Percentiles rank a stretch among this genome's conserved stretches.
These are phyloP conservation scores for Eulimnadia texana DNA, from an alignment of 1,140 invertebrate genomes.

Conservation along the genomic window DNA sequence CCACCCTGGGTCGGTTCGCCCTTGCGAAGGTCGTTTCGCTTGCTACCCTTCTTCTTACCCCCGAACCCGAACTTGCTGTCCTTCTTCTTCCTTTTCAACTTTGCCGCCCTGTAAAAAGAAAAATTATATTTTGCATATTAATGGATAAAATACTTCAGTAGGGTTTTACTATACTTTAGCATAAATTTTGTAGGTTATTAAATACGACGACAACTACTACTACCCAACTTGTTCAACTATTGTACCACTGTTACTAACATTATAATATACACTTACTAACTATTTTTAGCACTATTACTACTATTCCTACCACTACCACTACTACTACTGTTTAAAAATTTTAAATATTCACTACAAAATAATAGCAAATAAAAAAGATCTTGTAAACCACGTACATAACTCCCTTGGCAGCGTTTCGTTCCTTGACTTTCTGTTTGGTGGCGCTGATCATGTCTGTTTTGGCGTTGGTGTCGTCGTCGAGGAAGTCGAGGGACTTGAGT, in stretches of 20 bases:
- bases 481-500: slow-evolving; percentile 60
- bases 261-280: too few species aligned
- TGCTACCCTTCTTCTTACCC: slow-evolving; percentile 80
- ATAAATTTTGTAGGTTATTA: too few species aligned
- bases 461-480: slow-evolving; percentile 53
- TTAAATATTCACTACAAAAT: slow-evolving; percentile 11
- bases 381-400: slow-evolving; percentile 4
- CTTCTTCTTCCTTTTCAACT: slow-evolving; percentile 41
- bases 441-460: slow-evolving; percentile 26
- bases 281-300: neutral
- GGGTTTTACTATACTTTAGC: too few species aligned
- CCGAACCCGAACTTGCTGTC: slow-evolving; percentile 88
- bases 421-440: slow-evolving; percentile 28
- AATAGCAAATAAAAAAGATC: neutral
- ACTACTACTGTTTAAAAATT: neutral
- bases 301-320: neutral
- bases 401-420: slow-evolving; percentile 24
- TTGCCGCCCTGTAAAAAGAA: slow-evolving; percentile 19
- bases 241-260: too few species aligned
- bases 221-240: too few species aligned
- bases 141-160: too few species aligned
- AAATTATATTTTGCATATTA: slow-evolving; percentile 17
- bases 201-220: too few species aligned
- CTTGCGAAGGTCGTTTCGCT: slow-evolving; percentile 46
- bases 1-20: neutral